Percentiles rank a stretch among this genome's conserved stretches.
These are phyloP conservation scores for Hyposoter dolosus DNA, from an alignment of 2,888 invertebrate species.

Conservation along the genomic window DNA sequence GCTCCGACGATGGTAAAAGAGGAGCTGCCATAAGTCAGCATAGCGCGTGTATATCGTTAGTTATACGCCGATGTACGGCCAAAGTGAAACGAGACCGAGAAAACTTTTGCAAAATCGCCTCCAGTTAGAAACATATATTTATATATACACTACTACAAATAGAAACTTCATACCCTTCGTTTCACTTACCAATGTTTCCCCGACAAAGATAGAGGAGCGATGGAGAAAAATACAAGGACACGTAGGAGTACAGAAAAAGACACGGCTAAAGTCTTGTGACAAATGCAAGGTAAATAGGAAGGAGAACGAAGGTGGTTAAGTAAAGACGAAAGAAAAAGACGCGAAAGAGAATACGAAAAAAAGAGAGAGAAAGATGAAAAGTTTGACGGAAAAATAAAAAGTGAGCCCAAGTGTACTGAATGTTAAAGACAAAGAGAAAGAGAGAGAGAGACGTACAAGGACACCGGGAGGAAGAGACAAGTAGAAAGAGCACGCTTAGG, in stretches of 20 bases:
- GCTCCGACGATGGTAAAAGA: constrained; percentile 15
- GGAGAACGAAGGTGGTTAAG: constrained; percentile 55
- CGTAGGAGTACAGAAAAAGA: constrained; percentile 11
- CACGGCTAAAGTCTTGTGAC: constrained; percentile 70
- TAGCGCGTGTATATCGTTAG: constrained; percentile 24
- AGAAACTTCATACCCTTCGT: constrained; percentile 62
- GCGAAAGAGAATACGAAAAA: neutral
- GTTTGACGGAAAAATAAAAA: constrained; percentile 48
- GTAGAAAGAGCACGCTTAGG: constrained; percentile 47
- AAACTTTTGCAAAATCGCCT: constrained; percentile 52
- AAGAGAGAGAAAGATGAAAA: constrained; percentile 23
- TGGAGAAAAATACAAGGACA: constrained; percentile 28
- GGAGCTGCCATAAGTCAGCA: constrained; percentile 22
- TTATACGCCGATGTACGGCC: constrained; percentile 17
- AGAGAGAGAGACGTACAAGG: constrained; percentile 5
- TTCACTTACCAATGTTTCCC: constrained; percentile 49
- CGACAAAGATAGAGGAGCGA: constrained; percentile 39
- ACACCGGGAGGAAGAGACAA: constrained; percentile 1
- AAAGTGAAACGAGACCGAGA: constrained; percentile 61
- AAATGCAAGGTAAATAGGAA: constrained; percentile 78
- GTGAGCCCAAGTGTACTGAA: constrained; percentile 40
- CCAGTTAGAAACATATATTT: constrained; percentile 36
- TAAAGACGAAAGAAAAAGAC: constrained; percentile 10
- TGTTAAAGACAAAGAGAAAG: neutral
- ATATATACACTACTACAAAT: constrained; percentile 23